Conservation (phyloP, 2,797 vertebrate species). For the Sebastes taczanowskii region DNA sequence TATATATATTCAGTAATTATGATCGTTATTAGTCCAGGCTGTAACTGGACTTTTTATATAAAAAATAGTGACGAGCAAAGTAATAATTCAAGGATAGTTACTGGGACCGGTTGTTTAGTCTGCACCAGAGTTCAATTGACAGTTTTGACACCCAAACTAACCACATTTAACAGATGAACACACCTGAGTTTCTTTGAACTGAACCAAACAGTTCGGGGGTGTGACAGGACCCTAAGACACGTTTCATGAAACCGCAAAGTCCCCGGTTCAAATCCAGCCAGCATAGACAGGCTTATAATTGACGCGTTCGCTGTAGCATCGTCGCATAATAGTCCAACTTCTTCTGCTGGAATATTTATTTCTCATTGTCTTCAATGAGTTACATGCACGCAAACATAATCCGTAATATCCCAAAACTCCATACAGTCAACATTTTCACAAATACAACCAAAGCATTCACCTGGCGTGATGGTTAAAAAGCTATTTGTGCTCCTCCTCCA, state of each 20-base stretch:
- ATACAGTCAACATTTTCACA: no score
- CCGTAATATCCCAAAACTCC: no score
- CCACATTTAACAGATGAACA: neutral
- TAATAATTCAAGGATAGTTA: neutral
- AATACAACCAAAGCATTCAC: no score
- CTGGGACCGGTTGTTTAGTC: neutral
- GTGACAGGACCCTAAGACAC: neutral
- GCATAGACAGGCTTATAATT: no score
- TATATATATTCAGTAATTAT: neutral
- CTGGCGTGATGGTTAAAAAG: no score
- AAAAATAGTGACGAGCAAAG: neutral
- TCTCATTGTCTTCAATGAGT: no score
- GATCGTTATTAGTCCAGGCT: neutral
- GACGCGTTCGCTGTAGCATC: no score
- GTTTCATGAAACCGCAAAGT: neutral
- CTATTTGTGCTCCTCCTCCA: no score
- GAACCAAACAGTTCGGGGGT: neutral
- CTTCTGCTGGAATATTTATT: no score
- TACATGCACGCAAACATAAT: no score
- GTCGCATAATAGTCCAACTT: no score
- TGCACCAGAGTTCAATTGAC: neutral
- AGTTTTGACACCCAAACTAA: neutral
- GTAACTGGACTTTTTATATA: neutral
- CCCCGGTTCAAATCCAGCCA: neutral
- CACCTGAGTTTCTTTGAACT: neutral